phyloP scores from a whole-genome alignment of 2,888 invertebrate genomes.

The Arge pagana region DNA sequence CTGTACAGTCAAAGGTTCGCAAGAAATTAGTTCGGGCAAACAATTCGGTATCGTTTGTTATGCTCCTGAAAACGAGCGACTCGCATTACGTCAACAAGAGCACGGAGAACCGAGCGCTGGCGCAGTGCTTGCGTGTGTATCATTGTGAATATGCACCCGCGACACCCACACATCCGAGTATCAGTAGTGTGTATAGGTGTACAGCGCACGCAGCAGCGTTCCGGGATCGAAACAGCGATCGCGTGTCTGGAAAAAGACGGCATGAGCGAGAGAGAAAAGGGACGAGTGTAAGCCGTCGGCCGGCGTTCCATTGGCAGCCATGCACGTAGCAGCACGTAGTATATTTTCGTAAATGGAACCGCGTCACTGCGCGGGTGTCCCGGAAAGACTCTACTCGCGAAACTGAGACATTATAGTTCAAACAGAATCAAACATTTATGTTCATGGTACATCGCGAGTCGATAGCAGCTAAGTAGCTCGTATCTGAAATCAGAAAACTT shows the following conservation, averaged over 20 bases:
- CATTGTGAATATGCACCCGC: not conserved
- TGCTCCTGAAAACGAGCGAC: slow-evolving; percentile 13
- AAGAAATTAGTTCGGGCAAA: no score
- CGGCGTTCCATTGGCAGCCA: slow-evolving; percentile 18
- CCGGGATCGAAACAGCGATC: slow-evolving; percentile 4
- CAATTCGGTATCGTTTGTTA: no score
- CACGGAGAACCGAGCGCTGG: no score
- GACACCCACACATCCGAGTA: not conserved
- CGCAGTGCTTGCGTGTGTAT: no score
- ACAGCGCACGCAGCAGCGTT: slow-evolving; percentile 19
- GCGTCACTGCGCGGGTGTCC: slow-evolving; percentile 21
- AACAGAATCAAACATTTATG: not conserved
- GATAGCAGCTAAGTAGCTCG: not conserved
- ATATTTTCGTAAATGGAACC: slow-evolving; percentile 7
- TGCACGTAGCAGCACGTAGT: slow-evolving; percentile 10
- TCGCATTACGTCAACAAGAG: slow-evolving; percentile 7
- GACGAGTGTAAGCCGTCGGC: slow-evolving; percentile 14
- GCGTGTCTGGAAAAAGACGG: not conserved
- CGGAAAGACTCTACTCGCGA: slow-evolving; percentile 17
- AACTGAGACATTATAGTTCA: slow-evolving; percentile 1
- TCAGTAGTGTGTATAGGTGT: not conserved
- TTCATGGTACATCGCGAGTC: not conserved
- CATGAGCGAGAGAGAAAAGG: not conserved
- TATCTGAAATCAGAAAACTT: not conserved
- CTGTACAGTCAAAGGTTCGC: no score